Percentiles rank a stretch among this genome's conserved stretches.
Evolutionary conservation across 2,113 vertebrate genomes (phyloP).

Genomic region (Motacilla tschutschensis): DNA sequence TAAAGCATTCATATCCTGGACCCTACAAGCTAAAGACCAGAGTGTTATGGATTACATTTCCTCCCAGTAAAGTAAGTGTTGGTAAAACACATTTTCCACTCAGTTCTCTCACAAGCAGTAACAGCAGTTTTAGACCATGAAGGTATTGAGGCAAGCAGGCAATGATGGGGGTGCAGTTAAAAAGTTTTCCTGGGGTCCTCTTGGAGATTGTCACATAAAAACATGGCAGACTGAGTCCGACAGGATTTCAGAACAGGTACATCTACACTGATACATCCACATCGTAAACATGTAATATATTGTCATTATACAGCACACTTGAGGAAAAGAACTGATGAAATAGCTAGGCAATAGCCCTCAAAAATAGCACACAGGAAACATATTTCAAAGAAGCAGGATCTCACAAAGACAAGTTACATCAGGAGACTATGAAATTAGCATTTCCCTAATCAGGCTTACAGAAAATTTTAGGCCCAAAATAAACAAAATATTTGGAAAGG

Average conservation of each 20-base stretch:
- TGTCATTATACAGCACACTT: neutral
- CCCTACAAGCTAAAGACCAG: constrained; percentile 34
- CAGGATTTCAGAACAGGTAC: neutral
- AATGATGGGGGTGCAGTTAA: neutral
- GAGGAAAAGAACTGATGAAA: neutral
- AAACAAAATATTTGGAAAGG: neutral
- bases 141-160: neutral
- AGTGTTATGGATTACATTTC: neutral
- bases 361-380: neutral
- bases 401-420: neutral
- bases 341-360: neutral
- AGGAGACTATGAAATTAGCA: neutral
- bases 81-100: neutral
- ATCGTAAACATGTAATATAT: neutral
- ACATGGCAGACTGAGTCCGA: neutral
- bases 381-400: neutral
- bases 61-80: neutral
- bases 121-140: neutral
- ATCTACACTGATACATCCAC: neutral
- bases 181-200: neutral
- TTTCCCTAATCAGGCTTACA: neutral
- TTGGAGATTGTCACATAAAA: neutral
- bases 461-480: neutral
- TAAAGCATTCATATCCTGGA: constrained; percentile 37
- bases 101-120: neutral